A percentile compares a stretch with the other conserved stretches of the same genome.
phyloP scores from a whole-genome alignment of 2,888 invertebrate species.

The Mesorhabditis sp. region DNA sequence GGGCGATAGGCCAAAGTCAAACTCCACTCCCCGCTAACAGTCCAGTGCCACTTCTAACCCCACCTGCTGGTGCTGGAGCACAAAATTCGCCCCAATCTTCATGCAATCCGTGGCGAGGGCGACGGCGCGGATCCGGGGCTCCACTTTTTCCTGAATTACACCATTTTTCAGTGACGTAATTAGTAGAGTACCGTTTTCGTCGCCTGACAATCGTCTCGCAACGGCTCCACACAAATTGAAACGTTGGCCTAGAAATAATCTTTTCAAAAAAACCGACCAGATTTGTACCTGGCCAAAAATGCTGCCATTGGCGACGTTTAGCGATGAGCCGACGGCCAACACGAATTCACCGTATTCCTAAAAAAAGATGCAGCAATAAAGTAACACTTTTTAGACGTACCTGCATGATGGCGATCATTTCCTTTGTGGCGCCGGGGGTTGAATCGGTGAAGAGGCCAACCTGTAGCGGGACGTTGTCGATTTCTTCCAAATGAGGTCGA shows the following conservation, averaged over 20 bases:
- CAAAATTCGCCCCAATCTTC: too few species aligned
- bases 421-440: constrained; percentile 80
- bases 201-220: constrained; percentile 11
- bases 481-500: constrained; percentile 65
- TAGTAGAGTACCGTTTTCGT: background rate
- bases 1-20: too few species aligned
- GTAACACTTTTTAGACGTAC: constrained; percentile 11
- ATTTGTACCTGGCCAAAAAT: constrained; percentile 76
- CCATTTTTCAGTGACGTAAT: too few species aligned
- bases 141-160: too few species aligned
- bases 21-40: too few species aligned
- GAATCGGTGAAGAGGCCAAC: constrained; percentile 97
- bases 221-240: constrained; percentile 24
- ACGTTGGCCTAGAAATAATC: constrained; percentile 56
- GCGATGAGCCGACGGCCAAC: constrained; percentile 79
- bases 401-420: constrained; percentile 87
- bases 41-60: too few species aligned
- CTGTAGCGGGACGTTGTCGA: constrained; percentile 93
- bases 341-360: constrained; percentile 88
- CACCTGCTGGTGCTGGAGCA: too few species aligned
- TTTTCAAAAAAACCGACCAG: constrained; percentile 68
- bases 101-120: too few species aligned
- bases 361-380: background rate
- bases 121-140: too few species aligned
- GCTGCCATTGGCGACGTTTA: constrained; percentile 82